Conservation (phyloP, 2,113 vertebrate species). For the Xiphias gladius region DNA sequence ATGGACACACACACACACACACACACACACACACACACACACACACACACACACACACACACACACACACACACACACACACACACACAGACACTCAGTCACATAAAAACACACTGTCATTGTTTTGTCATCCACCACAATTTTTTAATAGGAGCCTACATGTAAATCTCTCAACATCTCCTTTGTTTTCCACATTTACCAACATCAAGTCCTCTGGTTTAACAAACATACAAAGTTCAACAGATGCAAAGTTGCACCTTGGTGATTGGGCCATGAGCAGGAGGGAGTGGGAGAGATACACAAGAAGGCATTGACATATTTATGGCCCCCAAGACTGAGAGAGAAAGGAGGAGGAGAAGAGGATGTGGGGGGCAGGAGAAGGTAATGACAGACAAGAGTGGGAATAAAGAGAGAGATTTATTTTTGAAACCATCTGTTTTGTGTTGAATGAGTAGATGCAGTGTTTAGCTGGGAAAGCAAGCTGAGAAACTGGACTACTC, state of each 20-base stretch:
- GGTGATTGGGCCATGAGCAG: not conserved
- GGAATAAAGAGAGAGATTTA: constrained; percentile 73
- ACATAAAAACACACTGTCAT: not conserved
- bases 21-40: not conserved
- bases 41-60: constrained; percentile 2
- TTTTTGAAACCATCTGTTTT: constrained; percentile 82
- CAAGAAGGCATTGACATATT: constrained; percentile 55
- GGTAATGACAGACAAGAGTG: constrained; percentile 54
- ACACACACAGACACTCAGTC: not conserved
- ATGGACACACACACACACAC: not conserved
- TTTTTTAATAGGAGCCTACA: not conserved
- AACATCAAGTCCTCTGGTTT: not conserved
- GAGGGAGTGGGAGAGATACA: constrained; percentile 23
- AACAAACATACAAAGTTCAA: not conserved
- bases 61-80: not conserved
- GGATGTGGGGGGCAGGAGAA: constrained; percentile 27
- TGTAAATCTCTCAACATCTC: not conserved
- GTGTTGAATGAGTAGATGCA: constrained; percentile 74
- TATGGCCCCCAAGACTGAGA: constrained; percentile 42
- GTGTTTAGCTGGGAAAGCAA: constrained; percentile 4
- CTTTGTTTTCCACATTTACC: not conserved
- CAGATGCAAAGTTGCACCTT: constrained; percentile 1
- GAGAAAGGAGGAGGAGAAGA: constrained; percentile 25
- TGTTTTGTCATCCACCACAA: not conserved
- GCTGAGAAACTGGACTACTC: not conserved